Conservation (phyloP, 2,113 vertebrate species). For the Mormyrus iriodes region DNA sequence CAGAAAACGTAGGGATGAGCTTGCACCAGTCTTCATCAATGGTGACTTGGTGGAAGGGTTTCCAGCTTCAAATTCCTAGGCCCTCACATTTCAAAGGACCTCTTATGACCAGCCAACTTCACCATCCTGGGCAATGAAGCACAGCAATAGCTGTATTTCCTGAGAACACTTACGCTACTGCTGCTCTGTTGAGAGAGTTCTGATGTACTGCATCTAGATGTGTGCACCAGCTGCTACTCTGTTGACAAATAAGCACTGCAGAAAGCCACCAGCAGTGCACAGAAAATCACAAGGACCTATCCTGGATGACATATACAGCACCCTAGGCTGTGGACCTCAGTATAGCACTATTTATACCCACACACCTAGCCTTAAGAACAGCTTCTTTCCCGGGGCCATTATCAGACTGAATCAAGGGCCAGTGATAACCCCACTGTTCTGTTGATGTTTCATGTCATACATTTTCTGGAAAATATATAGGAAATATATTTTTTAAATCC, state of each 20-base stretch:
- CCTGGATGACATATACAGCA: neutral
- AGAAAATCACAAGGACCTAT: neutral
- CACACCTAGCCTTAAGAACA: neutral
- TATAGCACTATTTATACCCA: neutral
- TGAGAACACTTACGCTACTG: neutral
- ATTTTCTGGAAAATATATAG: neutral
- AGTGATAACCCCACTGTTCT: neutral
- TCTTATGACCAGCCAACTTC: neutral
- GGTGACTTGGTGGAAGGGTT: neutral
- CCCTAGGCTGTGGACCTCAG: neutral
- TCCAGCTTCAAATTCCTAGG: neutral
- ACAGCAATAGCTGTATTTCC: neutral
- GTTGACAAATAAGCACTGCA: neutral
- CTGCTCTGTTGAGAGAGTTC: neutral
- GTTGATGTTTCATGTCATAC: neutral
- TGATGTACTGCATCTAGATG: neutral
- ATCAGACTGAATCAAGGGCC: neutral
- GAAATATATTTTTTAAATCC: neutral
- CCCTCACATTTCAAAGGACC: neutral
- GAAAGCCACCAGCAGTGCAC: neutral
- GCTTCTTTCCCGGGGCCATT: neutral
- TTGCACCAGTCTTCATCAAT: neutral
- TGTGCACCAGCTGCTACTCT: neutral
- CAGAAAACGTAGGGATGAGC: neutral
- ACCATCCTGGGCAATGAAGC: neutral